Evolutionary conservation across 2,113 vertebrate genomes (phyloP), one percentile per base, ranked within the genome.

Genomic region (Takifugu flavidus): DNA sequence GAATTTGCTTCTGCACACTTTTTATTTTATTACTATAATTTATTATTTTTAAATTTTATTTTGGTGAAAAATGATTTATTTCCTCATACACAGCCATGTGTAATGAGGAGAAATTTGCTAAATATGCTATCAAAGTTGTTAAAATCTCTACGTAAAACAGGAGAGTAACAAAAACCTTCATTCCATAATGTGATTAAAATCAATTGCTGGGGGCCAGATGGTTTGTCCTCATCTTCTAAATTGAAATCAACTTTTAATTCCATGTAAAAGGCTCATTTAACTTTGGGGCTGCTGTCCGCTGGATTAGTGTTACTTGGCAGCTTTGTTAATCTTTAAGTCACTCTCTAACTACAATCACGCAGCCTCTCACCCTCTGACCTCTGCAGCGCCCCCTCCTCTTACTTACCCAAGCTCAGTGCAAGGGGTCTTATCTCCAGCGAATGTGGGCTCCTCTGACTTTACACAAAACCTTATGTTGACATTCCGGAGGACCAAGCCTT

Each of bases 381-480:
- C 34, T 10, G 11, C 34, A 3, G 13, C 45, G 14, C 45, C 45
- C 13, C 44, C 44, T 46, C 47, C 34, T 62, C 50, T 68, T 70
- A 56, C 47, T 46, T 13, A 45, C 13, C 51, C 6, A 51, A 61
- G 64, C 65, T 56, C 77, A 39, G 34, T 4, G 5, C 56, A 47
- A 64, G 66, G 81, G 77, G 75, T 75, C 78, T 90, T 84, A 87
- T 87, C 89, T 89, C 50, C 65, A 66, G 66, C 86, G 75, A 76
- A 85, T 85, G 70, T 74, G 65, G 77, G 81, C 83, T 84, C 79
- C 83, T 77, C 56, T 75, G 77, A 76, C 80, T 83, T 72, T 74
- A 71, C 82, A 88, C 80, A 87, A 89, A 88, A 78, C 72, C 75
- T 49, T 46, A 25, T 91, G 86, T 91, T 92, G 90, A 91, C 91